These are phyloP conservation scores for Notodonta ziczac DNA, from an alignment of 2,888 invertebrate genomes.

Conservation along the genomic window DNA sequence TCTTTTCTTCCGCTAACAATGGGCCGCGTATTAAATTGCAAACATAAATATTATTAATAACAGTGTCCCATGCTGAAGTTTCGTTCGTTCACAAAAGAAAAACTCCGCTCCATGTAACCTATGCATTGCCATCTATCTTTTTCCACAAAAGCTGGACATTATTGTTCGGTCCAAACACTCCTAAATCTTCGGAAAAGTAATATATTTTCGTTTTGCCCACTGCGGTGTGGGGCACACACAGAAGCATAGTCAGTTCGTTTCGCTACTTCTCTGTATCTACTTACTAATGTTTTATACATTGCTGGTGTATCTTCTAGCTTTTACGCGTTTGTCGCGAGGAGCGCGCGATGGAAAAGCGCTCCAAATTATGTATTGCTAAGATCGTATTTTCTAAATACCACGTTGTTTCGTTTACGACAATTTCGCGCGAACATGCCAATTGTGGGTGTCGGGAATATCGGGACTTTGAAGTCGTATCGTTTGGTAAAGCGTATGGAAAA, in stretches of 20 bases:
- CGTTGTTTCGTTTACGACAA: conserved; percentile 62
- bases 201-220: conserved; percentile 85
- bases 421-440: conserved; percentile 58
- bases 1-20: conserved; percentile 64
- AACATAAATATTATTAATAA: conserved; percentile 82
- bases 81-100: conserved; percentile 81
- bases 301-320: conserved; percentile 52
- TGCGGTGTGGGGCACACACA: conserved; percentile 73
- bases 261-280: conserved; percentile 78
- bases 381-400: conserved; percentile 61
- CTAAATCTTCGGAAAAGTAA: conserved; percentile 85
- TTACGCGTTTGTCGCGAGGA: conserved; percentile 42
- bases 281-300: conserved; percentile 82
- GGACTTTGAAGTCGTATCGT: conserved; percentile 35
- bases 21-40: conserved; percentile 63
- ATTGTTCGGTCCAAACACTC: conserved; percentile 86
- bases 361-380: conserved; percentile 57
- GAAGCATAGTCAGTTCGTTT: conserved; percentile 51
- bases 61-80: conserved; percentile 71
- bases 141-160: conserved; percentile 86
- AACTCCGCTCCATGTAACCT: conserved; percentile 80
- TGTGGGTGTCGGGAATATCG: conserved; percentile 49
- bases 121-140: conserved; percentile 85
- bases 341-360: conserved; percentile 60
- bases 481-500: conserved; percentile 21